Evolutionary conservation across 2,888 invertebrate species (phyloP).

Genomic region (Tridacna gigas): DNA sequence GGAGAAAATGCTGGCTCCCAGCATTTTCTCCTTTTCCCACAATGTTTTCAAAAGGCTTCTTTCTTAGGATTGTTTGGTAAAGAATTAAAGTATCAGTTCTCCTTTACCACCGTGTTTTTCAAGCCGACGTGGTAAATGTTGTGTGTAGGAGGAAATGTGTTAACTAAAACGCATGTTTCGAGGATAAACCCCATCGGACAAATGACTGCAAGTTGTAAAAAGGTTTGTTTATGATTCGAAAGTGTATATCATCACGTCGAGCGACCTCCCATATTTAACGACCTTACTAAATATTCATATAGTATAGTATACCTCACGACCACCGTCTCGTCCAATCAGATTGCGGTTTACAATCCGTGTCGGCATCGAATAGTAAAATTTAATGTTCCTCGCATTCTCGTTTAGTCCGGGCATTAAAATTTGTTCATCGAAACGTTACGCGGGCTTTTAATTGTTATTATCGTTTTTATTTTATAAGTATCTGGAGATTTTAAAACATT

Average conservation of each 20-base stretch:
- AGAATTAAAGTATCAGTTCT: too few species aligned
- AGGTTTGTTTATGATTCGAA: constrained; percentile 9
- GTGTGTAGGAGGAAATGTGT: too few species aligned
- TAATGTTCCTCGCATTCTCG: constrained; percentile 22
- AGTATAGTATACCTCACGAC: not conserved
- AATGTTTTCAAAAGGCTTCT: not conserved
- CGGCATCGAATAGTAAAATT: constrained; percentile 27
- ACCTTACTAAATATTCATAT: constrained; percentile 26
- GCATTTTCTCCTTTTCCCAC: not conserved
- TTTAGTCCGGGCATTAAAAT: constrained; percentile 41
- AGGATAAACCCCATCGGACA: not conserved
- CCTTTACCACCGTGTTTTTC: too few species aligned
- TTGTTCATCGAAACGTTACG: constrained; percentile 27
- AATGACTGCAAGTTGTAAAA: not conserved
- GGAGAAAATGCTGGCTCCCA: not conserved
- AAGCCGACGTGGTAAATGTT: too few species aligned
- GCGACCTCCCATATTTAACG: constrained; percentile 27
- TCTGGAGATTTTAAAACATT: constrained; percentile 35
- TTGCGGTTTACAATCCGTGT: constrained; percentile 26
- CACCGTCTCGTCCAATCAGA: constrained; percentile 32
- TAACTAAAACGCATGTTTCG: not conserved
- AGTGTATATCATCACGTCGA: not conserved
- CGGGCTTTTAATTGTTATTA: constrained; percentile 31
- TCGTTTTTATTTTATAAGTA: constrained; percentile 45
- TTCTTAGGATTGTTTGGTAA: too few species aligned